Evolutionary conservation across 2,888 invertebrate genomes (phyloP), one percentile per base, ranked within the genome.

Genomic region (Sarcophaga caerulescens): DNA sequence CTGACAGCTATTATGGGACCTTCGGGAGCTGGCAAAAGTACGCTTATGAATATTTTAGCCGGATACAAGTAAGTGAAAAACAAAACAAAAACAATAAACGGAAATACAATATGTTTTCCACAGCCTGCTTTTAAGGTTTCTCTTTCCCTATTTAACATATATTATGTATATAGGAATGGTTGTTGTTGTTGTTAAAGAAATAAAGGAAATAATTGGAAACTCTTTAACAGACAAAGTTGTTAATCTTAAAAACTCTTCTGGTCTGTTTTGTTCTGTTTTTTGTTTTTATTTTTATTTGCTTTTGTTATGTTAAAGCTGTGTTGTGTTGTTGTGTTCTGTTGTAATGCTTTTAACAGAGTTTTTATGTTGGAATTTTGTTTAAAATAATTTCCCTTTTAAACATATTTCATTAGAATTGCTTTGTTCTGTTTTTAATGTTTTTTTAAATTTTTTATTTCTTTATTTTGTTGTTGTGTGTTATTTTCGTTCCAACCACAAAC

Each of bases 1-100:
- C 94, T 99, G 89, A 98, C 98, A 0, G 98, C 98, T 47, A 98
- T 99, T 84, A 98, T 99, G 98, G 99, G 99, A 52, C 98, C 99
- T 47, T 98, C 98, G 0, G 95, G 95, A 1, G 95, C 95, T 17
- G 95, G 95, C 63, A 97, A 97, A 91, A 97, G 96, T 91, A 97
- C 97, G 0, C 95, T 97, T 14, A 97, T 97, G 97, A 97, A 97
- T 92, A 97, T 97, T 89, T 94, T 97, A 89, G 97, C 97, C 69
- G 97, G 97, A 87, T 97, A 97, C 94, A 97, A 96, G 97, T 97
- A 92, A 95, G 95, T 94, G 8, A 6, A 21, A 35, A 44, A 70
- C 10, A 69, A 62, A 21, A 68, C 1, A 23, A 44, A 25, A 66
- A 25, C 17, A 11, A 35, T 21, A 68, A 35, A 35, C 35, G 35